These are phyloP conservation scores for Brachionus paranguensis DNA, from an alignment of 1,140 invertebrate genomes.

Conservation along the genomic window DNA sequence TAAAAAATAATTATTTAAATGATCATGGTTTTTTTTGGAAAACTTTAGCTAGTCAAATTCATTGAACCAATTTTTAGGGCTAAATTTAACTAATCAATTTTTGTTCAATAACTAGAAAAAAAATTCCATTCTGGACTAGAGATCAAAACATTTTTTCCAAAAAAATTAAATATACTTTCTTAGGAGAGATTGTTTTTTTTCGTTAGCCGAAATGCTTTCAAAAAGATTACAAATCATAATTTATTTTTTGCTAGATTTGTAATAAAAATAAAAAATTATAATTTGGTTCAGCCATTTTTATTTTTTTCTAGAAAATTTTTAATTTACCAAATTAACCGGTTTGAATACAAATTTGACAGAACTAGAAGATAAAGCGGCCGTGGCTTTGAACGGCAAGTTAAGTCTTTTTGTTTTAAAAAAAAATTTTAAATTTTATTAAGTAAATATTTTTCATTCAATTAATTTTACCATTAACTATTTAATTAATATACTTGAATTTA, in stretches of 20 bases:
- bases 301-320: not conserved
- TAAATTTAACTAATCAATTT: not conserved
- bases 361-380: too few relatives aligned
- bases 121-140: not conserved
- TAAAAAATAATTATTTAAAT: not conserved
- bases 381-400: too few relatives aligned
- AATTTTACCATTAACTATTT: too few relatives aligned
- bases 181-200: not conserved
- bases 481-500: not conserved
- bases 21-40: not conserved
- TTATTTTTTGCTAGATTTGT: not conserved
- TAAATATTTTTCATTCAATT: too few relatives aligned
- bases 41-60: not conserved
- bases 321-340: not conserved
- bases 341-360: not conserved
- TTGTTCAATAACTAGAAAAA: not conserved
- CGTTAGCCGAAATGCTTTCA: not conserved
- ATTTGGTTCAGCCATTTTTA: not conserved
- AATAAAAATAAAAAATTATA: not conserved
- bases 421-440: too few relatives aligned
- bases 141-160: too few relatives aligned
- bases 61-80: not conserved
- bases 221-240: not conserved
- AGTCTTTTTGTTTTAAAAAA: too few relatives aligned
- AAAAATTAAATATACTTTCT: too few relatives aligned